A percentile compares a stretch with the other conserved stretches of the same genome.
phyloP scores from a whole-genome alignment of 2,797 vertebrate species.

The Astyanax mexicanus region DNA sequence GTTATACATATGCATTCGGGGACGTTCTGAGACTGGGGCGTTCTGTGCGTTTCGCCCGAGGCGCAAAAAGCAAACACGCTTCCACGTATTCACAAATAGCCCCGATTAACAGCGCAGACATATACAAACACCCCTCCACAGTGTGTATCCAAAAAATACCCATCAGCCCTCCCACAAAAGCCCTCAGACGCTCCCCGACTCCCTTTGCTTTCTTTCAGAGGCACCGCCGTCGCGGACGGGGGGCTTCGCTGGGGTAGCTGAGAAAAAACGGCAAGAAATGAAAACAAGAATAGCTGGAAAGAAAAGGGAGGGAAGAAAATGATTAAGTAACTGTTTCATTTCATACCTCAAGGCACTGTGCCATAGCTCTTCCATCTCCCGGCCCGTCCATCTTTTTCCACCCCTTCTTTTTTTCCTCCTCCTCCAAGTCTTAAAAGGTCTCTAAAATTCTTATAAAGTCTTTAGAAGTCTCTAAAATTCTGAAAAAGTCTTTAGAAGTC shows the following conservation, averaged over 20 bases:
- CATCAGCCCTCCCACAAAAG: constrained; percentile 19
- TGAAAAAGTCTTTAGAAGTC: too few species aligned
- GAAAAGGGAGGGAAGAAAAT: constrained; percentile 51
- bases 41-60: constrained; percentile 20
- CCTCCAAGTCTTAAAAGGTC: too few species aligned
- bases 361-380: constrained; percentile 51
- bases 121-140: constrained; percentile 30
- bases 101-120: constrained; percentile 42
- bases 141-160: constrained; percentile 19
- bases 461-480: too few species aligned
- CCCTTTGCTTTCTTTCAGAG: constrained; percentile 14
- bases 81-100: constrained; percentile 38
- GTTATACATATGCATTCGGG: constrained; percentile 41
- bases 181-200: constrained; percentile 6
- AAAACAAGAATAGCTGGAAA: constrained; percentile 57
- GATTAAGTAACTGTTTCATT: constrained; percentile 65
- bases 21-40: not conserved
- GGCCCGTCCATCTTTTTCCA: constrained; percentile 28
- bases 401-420: not conserved
- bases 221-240: not conserved
- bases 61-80: constrained; percentile 34
- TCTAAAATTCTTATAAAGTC: too few species aligned
- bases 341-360: constrained; percentile 60
- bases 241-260: constrained; percentile 9
- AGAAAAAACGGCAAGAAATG: constrained; percentile 50